Evolutionary conservation across 2,797 vertebrate genomes (phyloP).

Genomic region (Pipistrellus kuhlii): DNA sequence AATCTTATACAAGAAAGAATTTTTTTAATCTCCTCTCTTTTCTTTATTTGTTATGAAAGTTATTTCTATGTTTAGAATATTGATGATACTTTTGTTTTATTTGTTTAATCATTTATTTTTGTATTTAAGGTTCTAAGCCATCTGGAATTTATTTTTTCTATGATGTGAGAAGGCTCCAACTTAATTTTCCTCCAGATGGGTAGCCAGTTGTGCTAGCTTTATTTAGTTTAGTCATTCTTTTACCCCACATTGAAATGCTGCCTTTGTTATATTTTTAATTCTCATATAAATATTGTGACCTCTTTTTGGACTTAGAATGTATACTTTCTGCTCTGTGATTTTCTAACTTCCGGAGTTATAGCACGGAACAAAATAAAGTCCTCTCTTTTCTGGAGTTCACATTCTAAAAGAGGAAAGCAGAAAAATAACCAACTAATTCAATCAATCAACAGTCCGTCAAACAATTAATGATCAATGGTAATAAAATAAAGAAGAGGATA

Average conservation of each 20-base stretch:
- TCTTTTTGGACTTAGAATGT: slow-evolving; percentile 62
- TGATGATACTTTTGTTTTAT: slow-evolving; percentile 72
- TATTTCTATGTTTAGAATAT: not conserved
- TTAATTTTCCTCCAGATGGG: slow-evolving; percentile 78
- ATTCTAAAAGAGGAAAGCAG: not conserved
- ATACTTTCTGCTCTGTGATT: slow-evolving; percentile 30
- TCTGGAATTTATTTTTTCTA: slow-evolving; percentile 80
- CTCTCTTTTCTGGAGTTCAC: not conserved
- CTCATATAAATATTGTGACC: slow-evolving; percentile 73
- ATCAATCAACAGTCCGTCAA: not conserved
- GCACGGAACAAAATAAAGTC: not conserved
- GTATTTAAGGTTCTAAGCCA: slow-evolving; percentile 76
- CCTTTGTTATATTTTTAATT: slow-evolving; percentile 69
- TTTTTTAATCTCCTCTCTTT: not conserved
- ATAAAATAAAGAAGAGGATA: not conserved
- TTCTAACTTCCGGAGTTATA: not conserved
- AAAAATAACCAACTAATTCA: not conserved
- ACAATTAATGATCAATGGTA: not conserved
- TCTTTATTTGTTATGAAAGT: slow-evolving; percentile 9
- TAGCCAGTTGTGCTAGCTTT: slow-evolving; percentile 72
- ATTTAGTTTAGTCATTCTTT: slow-evolving; percentile 68
- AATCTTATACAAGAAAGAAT: not conserved
- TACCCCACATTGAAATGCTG: slow-evolving; percentile 50
- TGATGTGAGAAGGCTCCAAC: slow-evolving; percentile 67
- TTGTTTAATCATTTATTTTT: slow-evolving; percentile 79